Conservation (phyloP, 2,888 invertebrate genomes). For the Tetragnatha montana region DNA sequence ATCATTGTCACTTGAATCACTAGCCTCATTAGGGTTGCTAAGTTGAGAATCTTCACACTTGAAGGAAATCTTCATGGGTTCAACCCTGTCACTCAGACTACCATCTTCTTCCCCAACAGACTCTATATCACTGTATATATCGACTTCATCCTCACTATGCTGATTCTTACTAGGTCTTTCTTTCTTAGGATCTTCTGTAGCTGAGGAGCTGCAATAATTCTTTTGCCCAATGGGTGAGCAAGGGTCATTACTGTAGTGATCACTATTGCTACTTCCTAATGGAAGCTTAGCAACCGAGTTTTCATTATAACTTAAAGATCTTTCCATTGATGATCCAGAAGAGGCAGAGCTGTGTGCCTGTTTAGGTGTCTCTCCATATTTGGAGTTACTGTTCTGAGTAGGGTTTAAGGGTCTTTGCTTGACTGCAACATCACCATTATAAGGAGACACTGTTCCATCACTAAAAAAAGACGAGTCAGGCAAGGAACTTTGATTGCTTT, state of each 20-base stretch:
- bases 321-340: constrained; percentile 30
- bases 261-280: constrained; percentile 28
- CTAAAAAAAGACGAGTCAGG: constrained; percentile 28
- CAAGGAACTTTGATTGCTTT: constrained; percentile 38
- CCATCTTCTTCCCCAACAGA: constrained; percentile 74
- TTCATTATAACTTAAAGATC: constrained; percentile 39
- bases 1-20: constrained; percentile 72
- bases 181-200: constrained; percentile 53
- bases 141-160: constrained; percentile 77
- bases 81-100: constrained; percentile 74
- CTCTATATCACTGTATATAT: constrained; percentile 82
- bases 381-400: constrained; percentile 45
- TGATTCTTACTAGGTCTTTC: constrained; percentile 44
- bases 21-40: constrained; percentile 67
- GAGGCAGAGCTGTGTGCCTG: constrained; percentile 53
- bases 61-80: constrained; percentile 75
- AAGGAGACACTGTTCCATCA: constrained; percentile 41
- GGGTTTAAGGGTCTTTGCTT: constrained; percentile 65
- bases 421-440: constrained; percentile 4
- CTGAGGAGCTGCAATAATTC: constrained; percentile 44
- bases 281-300: constrained; percentile 12
- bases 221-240: constrained; percentile 34
- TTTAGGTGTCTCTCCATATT: constrained; percentile 43
- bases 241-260: constrained; percentile 56
- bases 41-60: constrained; percentile 72